Base-by-base conservation (phyloP, 2,888 invertebrate genomes). In the Drosophila subsilvestris region DNA sequence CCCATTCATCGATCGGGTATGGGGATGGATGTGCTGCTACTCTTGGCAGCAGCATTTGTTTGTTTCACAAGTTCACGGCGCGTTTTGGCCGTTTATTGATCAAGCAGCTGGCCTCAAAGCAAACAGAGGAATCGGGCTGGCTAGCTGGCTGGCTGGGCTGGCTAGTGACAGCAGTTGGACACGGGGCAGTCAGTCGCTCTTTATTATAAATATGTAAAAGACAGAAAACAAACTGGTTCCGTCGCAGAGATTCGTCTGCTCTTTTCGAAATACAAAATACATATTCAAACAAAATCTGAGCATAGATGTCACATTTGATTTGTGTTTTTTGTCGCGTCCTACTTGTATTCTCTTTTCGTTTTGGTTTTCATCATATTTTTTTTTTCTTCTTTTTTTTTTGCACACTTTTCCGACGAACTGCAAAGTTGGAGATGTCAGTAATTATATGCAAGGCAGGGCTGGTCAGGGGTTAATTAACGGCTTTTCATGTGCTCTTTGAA, bases 171-270 rank as follows among this genome's bases (percentile, higher is more conserved):
- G 29, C 14, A n/a, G 3, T 17, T 25, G 54, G 20, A 22, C 20
- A n/a, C 14, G 32, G n/a, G 44, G 47, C 29, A 20, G 37, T 5
- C 53, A 29, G 37, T 9, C 53, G 55, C 55, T 63, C 55, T 56
- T 55, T 57, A 63, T 58, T 50, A 72, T 70, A 63, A 69, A 69
- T 63, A 70, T 71, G 70, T 58, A 57, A 65, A 55, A 56, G 67
- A 29, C 69, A 47, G 54, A 54, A 60, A 37, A n/a, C 44, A 78
- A 83, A 85, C 86, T 74, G 78, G 83, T 83, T 83, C 42, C 27
- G 20, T 62, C 48, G 67, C 57, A 74, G 65, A 56, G 65, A 56
- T 62, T 63, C 74, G 47, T 60, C 68, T 43, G 44, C 49, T 17
- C 44, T 44, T 44, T 67, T 66, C 37, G 37, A 37, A 37, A 37